Evolutionary conservation across 2,797 vertebrate genomes (phyloP).

Genomic region (Sebastolobus alascanus): DNA sequence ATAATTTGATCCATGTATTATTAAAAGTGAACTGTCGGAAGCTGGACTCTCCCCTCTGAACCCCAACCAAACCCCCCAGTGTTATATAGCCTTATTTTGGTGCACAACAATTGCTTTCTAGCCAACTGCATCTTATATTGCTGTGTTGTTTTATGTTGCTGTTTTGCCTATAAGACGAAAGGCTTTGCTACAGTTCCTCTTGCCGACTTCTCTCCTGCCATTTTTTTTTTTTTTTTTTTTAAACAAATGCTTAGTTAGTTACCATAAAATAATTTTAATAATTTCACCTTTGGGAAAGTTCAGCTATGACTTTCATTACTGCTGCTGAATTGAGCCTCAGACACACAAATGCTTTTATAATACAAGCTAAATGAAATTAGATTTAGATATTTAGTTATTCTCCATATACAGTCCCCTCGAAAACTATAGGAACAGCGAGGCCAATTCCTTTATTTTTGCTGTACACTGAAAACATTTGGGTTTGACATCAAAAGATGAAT

Average conservation of each 20-base stretch:
- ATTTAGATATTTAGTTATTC: neutral
- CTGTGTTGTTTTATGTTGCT: constrained; percentile 12
- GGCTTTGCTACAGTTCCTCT: constrained; percentile 2
- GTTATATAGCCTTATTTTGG: constrained; percentile 46
- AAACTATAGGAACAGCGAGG: no score
- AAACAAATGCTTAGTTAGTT: constrained; percentile 5
- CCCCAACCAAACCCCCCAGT: constrained; percentile 25
- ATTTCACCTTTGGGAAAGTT: neutral
- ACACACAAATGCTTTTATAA: constrained; percentile 6
- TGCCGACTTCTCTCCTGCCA: neutral
- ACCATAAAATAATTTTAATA: neutral
- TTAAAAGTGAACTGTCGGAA: constrained; percentile 75
- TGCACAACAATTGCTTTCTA: constrained; percentile 18
- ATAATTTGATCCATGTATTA: constrained; percentile 83
- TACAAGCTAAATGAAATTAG: neutral
- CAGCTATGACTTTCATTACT: neutral
- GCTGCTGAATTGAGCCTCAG: constrained; percentile 26
- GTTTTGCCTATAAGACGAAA: neutral
- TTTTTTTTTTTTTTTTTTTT: neutral
- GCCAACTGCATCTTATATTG: neutral
- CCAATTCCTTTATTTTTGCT: no score
- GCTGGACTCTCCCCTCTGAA: constrained; percentile 53
- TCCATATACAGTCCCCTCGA: no score
- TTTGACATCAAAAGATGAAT: no score
- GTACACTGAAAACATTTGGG: no score